phyloP scores from a whole-genome alignment of 2,797 vertebrate species.

The Vultur gryphus region DNA sequence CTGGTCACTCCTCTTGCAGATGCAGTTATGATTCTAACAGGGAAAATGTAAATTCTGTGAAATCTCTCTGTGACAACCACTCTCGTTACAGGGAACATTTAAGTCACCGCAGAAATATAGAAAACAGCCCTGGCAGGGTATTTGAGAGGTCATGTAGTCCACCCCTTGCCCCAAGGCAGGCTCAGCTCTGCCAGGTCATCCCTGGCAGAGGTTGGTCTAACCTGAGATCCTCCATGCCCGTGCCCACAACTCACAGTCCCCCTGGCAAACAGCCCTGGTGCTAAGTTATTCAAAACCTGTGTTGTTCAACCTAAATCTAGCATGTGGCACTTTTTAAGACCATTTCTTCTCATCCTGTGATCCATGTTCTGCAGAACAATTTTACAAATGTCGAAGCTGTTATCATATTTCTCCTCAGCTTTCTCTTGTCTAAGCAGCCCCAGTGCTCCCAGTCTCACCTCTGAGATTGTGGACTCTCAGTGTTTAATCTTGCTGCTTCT shows the following conservation, averaged over 20 bases:
- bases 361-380: neutral
- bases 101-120: neutral
- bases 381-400: neutral
- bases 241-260: neutral
- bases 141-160: neutral
- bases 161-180: neutral
- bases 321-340: neutral
- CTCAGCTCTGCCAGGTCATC: neutral
- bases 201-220: neutral
- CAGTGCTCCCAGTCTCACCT: neutral
- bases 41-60: neutral
- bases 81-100: neutral
- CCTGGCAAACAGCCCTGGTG: neutral
- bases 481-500: neutral
- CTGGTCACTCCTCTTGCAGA: slow-evolving; percentile 34
- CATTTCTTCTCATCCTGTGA: neutral
- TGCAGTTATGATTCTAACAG: slow-evolving; percentile 12
- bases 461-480: rapidly evolving
- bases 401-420: neutral
- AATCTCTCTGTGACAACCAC: neutral
- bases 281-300: neutral
- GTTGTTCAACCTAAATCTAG: neutral
- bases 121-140: neutral
- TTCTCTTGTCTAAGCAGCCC: neutral
- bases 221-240: neutral